A percentile compares a stretch with the other conserved stretches of the same genome.
Evolutionary conservation across 2,797 vertebrate genomes (phyloP).

Genomic region (Echiichthys vipera): DNA sequence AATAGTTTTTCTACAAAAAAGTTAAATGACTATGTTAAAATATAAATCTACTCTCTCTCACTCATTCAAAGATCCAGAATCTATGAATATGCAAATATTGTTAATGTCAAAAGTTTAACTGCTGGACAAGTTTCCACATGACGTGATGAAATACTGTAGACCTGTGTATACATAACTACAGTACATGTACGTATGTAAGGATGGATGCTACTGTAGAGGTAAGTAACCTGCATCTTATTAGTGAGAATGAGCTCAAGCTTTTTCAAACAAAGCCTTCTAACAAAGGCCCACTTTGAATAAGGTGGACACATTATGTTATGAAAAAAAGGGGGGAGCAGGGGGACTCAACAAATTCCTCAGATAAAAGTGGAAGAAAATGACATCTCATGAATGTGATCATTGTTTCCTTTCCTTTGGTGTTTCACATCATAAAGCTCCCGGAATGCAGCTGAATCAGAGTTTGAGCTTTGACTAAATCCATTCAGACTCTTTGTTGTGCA

Average conservation of each 20-base stretch:
- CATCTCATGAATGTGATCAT: constrained; percentile 86
- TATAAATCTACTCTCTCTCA: neutral
- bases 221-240: constrained; percentile 37
- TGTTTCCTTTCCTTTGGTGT: constrained; percentile 86
- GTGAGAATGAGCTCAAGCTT: constrained; percentile 63
- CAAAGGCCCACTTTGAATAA: constrained; percentile 60
- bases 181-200: neutral
- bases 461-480: constrained; percentile 82
- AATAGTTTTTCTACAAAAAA: no score
- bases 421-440: constrained; percentile 86
- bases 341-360: constrained; percentile 71
- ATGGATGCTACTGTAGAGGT: constrained; percentile 16
- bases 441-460: constrained; percentile 84
- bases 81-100: neutral
- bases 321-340: constrained; percentile 22
- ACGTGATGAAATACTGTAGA: neutral
- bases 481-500: constrained; percentile 83
- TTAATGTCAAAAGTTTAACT: neutral
- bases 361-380: constrained; percentile 84
- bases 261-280: constrained; percentile 48
- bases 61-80: neutral
- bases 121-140: neutral
- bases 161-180: neutral
- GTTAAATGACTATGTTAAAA: no score
- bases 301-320: constrained; percentile 68